Evolutionary conservation across 2,888 invertebrate species (phyloP).

Genomic region (Adelognathus sp.): DNA sequence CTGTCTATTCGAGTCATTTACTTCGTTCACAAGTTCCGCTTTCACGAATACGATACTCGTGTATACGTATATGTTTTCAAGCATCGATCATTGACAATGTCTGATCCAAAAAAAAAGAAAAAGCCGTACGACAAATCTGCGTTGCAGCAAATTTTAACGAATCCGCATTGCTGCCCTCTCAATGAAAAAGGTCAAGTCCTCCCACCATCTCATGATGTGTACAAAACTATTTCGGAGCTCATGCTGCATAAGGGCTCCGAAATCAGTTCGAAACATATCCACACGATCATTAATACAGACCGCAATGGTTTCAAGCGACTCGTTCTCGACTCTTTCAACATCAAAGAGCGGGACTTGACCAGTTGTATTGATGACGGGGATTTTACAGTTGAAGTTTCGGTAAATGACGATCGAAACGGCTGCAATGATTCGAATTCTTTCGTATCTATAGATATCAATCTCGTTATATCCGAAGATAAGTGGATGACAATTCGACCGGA

Average conservation of each 20-base stretch:
- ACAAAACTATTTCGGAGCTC: slow-evolving; percentile 13
- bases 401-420: neutral
- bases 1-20: too few relatives aligned
- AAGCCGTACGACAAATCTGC: slow-evolving; percentile 30
- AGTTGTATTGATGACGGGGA: slow-evolving; percentile 1
- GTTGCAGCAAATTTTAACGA: slow-evolving; percentile 22
- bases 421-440: neutral
- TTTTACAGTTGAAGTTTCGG: neutral
- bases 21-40: too few relatives aligned
- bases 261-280: slow-evolving; percentile 42
- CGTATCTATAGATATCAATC: neutral
- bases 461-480: slow-evolving; percentile 43
- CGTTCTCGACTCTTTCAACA: slow-evolving; percentile 18
- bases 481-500: slow-evolving; percentile 27
- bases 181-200: slow-evolving; percentile 10
- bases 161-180: slow-evolving; percentile 22
- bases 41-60: too few relatives aligned
- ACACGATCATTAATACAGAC: slow-evolving; percentile 41
- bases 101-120: slow-evolving; percentile 16
- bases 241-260: slow-evolving; percentile 32
- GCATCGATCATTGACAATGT: too few relatives aligned
- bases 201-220: slow-evolving; percentile 29
- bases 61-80: too few relatives aligned
- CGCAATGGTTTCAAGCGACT: slow-evolving; percentile 28
- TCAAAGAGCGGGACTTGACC: neutral